phyloP scores from a whole-genome alignment of 2,113 vertebrate genomes.

The Toxostoma redivivum region DNA sequence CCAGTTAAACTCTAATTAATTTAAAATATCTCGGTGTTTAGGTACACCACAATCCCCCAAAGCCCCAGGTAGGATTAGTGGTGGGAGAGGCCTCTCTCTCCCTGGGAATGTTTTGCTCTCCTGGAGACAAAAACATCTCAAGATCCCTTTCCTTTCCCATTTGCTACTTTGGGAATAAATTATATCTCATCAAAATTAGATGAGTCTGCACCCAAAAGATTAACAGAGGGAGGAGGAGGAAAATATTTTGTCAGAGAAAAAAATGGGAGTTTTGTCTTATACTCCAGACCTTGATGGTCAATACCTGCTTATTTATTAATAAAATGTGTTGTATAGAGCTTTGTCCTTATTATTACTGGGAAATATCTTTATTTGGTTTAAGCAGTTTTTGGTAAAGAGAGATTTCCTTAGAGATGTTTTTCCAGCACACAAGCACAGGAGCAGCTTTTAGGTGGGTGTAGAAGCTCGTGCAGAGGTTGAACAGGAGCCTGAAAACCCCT shows the following conservation, averaged over 20 bases:
- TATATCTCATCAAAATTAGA: neutral
- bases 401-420: neutral
- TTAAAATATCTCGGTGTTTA: neutral
- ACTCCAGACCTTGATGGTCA: neutral
- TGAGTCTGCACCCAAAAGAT: neutral
- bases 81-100: neutral
- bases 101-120: neutral
- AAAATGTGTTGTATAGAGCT: neutral
- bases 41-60: neutral
- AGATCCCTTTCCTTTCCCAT: neutral
- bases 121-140: neutral
- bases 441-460: neutral
- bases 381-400: neutral
- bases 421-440: neutral
- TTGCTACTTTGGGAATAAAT: neutral
- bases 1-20: neutral
- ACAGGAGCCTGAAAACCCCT: neutral
- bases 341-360: neutral
- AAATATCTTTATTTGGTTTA: neutral
- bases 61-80: neutral
- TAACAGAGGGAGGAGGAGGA: neutral
- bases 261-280: neutral
- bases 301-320: neutral
- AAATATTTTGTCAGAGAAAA: neutral
- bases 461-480: neutral